A percentile compares a stretch with the other conserved stretches of the same genome.
These are phyloP conservation scores for Drosophila austrosaltans DNA, from an alignment of 2,888 invertebrate genomes.

Conservation along the genomic window DNA sequence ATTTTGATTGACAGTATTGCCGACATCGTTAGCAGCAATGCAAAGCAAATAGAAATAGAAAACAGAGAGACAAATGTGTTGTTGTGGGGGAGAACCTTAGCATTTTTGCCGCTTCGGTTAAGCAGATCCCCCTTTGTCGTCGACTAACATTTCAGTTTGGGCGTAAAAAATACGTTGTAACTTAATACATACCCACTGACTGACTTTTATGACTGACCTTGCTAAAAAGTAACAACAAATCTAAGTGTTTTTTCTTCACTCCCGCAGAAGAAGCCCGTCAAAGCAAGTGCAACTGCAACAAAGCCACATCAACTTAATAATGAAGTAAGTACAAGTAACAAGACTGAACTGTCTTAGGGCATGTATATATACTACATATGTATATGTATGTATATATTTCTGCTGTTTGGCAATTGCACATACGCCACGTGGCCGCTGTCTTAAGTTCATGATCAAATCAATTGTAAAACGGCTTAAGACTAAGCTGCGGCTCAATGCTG, in stretches of 20 bases:
- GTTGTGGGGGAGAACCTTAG: conserved; percentile 40
- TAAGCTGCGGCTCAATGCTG: conserved; percentile 20
- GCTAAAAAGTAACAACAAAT: conserved; percentile 32
- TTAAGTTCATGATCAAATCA: conserved; percentile 74
- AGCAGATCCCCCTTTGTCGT: background rate
- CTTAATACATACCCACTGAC: conserved; percentile 54
- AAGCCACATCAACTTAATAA: conserved; percentile 37
- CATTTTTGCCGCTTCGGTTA: conserved; percentile 73
- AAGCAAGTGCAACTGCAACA: conserved; percentile 32
- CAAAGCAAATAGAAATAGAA: conserved; percentile 23
- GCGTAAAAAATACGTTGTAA: conserved; percentile 46
- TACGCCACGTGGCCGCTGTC: conserved; percentile 46
- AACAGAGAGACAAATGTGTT: conserved; percentile 38
- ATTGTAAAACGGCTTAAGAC: conserved; percentile 43
- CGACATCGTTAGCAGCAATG: conserved; percentile 28
- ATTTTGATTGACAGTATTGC: conserved; percentile 74
- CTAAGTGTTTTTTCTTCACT: conserved; percentile 23
- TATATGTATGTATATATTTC: conserved; percentile 16
- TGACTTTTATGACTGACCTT: conserved; percentile 61
- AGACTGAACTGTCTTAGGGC: conserved; percentile 22
- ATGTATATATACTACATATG: no score
- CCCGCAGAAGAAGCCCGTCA: conserved; percentile 51
- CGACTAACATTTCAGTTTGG: conserved; percentile 46
- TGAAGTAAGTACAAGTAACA: conserved; percentile 56
- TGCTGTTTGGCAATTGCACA: conserved; percentile 37